phyloP scores from a whole-genome alignment of 2,888 invertebrate genomes.

The Drosophila meridionalis region DNA sequence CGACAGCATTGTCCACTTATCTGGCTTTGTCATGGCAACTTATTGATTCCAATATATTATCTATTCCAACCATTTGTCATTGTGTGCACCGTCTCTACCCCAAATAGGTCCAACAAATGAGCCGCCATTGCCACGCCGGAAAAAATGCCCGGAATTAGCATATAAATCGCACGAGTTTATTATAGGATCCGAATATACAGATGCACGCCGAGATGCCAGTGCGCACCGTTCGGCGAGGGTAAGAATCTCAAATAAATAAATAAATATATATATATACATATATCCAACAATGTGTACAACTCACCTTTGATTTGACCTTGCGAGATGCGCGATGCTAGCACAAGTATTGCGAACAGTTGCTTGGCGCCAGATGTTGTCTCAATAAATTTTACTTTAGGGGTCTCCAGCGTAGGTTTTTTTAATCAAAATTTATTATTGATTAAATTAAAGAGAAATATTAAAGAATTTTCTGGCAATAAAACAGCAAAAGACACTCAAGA shows the following conservation, averaged over 20 bases:
- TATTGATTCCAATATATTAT: conserved; percentile 38
- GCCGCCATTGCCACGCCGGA: conserved; percentile 93
- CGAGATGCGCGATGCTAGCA: conserved; percentile 11
- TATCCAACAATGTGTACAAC: conserved; percentile 3
- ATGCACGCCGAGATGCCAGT: conserved; percentile 85
- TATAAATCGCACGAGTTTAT: conserved; percentile 94
- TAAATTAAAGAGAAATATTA: background rate
- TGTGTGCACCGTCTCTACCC: conserved; percentile 1
- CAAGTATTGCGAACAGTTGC: conserved; percentile 5
- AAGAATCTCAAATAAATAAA: conserved; percentile 59
- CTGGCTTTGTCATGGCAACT: conserved; percentile 39
- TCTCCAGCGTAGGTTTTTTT: background rate
- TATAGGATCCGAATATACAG: conserved; percentile 87
- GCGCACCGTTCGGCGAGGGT: conserved; percentile 85
- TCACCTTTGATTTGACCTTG: conserved; percentile 53
- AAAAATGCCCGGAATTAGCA: conserved; percentile 95
- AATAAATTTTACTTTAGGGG: conserved; percentile 22
- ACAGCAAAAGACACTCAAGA: background rate
- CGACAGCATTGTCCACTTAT: conserved; percentile 28
- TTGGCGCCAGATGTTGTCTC: conserved; percentile 5
- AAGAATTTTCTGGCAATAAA: background rate
- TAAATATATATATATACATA: conserved; percentile 4
- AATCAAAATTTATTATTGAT: background rate
- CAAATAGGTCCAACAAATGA: conserved; percentile 88
- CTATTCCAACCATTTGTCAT: conserved; percentile 30